Percentiles rank a stretch among this genome's conserved stretches.
These are phyloP conservation scores for Phoeniculus purpureus DNA, from an alignment of 2,797 vertebrate genomes.

Conservation along the genomic window DNA sequence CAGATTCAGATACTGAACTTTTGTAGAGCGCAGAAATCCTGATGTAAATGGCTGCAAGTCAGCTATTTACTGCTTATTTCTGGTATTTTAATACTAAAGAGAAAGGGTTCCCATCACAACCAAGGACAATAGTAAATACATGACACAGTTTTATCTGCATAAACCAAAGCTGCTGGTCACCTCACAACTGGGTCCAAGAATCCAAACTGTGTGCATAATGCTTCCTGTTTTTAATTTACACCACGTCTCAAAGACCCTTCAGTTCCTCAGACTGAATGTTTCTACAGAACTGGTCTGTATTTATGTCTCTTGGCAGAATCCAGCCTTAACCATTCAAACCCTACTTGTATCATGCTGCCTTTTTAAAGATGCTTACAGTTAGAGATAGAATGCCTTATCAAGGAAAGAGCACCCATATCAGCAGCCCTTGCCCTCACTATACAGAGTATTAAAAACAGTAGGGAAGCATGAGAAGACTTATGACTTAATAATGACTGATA, in stretches of 20 bases:
- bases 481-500: neutral
- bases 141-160: neutral
- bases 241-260: neutral
- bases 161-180: neutral
- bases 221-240: slow-evolving; percentile 13
- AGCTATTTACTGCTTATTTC: neutral
- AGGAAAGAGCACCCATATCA: neutral
- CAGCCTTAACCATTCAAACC: neutral
- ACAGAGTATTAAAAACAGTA: neutral
- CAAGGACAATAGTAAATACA: neutral
- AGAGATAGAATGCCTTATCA: neutral
- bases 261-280: neutral
- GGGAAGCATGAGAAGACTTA: neutral
- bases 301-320: neutral
- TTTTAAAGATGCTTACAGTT: neutral
- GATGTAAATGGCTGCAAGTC: neutral
- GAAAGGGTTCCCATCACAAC: neutral
- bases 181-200: neutral
- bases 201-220: neutral
- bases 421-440: neutral
- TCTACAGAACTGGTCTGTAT: neutral
- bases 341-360: neutral
- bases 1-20: neutral
- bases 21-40: slow-evolving; percentile 1
- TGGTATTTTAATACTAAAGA: neutral